These are phyloP conservation scores for Brachyptera putata DNA, from an alignment of 2,888 invertebrate genomes.

Conservation along the genomic window DNA sequence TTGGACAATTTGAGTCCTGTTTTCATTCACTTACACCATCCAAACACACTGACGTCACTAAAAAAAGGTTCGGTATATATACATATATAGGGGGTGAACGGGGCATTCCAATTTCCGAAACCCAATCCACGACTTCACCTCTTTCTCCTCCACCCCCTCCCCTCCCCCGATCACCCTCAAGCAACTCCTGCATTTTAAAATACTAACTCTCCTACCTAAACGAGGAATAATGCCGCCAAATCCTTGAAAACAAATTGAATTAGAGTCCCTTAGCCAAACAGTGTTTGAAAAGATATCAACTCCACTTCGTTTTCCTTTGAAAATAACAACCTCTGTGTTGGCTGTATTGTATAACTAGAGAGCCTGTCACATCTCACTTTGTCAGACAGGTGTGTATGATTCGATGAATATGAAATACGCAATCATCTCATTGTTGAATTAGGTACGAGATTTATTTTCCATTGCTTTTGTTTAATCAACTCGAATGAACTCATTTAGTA, in stretches of 20 bases:
- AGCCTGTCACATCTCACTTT: no score
- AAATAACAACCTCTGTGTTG: no score
- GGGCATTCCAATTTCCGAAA: constrained; percentile 21
- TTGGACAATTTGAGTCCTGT: not conserved
- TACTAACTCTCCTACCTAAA: not conserved
- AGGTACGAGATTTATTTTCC: no score
- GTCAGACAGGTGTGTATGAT: no score
- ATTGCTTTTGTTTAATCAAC: no score
- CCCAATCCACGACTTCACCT: constrained; percentile 5
- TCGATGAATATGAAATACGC: no score
- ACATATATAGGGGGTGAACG: not conserved
- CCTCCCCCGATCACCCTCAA: not conserved
- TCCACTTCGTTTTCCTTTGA: no score
- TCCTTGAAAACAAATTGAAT: constrained; percentile 1
- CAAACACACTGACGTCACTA: constrained; percentile 2
- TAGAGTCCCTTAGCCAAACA: constrained; percentile 1
- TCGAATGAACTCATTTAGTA: no score
- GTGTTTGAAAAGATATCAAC: not conserved
- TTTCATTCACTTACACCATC: not conserved
- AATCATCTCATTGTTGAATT: no score
- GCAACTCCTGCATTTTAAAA: constrained; percentile 7
- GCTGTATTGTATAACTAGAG: no score
- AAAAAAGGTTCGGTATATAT: not conserved
- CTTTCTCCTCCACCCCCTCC: not conserved
- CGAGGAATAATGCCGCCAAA: constrained; percentile 12